phyloP scores from a whole-genome alignment of 1,140 invertebrate species.

The Augochlora pura region DNA sequence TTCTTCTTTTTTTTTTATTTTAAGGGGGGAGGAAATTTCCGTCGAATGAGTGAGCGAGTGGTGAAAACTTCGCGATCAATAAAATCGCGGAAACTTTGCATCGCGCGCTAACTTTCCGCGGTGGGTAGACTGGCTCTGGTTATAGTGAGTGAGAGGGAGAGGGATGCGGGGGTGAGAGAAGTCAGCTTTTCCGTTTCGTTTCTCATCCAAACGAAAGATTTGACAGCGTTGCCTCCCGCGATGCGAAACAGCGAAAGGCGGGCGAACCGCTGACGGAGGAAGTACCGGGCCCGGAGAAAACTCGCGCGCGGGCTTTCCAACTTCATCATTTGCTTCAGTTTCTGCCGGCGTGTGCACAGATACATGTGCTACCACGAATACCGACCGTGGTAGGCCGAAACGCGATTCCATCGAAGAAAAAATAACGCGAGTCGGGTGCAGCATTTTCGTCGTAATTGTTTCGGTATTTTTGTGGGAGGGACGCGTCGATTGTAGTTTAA shows the following conservation, averaged over 20 bases:
- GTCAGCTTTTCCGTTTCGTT: conserved; percentile 29
- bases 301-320: conserved; percentile 52
- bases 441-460: too few relatives aligned
- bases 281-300: conserved; percentile 40
- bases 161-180: neutral
- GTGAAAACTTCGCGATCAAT: conserved; percentile 57
- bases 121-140: neutral
- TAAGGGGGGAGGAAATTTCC: conserved; percentile 44
- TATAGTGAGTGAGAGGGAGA: too few relatives aligned
- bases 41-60: conserved; percentile 10
- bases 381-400: neutral
- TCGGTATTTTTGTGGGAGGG: too few relatives aligned
- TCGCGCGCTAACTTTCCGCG: conserved; percentile 53
- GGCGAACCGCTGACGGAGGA: conserved; percentile 30
- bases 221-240: conserved; percentile 57
- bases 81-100: conserved; percentile 55
- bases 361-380: neutral
- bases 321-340: conserved; percentile 50
- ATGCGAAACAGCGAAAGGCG: conserved; percentile 49
- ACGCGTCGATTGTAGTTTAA: too few relatives aligned
- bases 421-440: too few relatives aligned
- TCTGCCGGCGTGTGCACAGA: conserved; percentile 24
- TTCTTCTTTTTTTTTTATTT: conserved; percentile 46
- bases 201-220: conserved; percentile 53
- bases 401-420: too few relatives aligned